A percentile compares a stretch with the other conserved stretches of the same genome.
Conservation (phyloP, 2,113 vertebrate genomes). For the Nematolebias whitei region DNA sequence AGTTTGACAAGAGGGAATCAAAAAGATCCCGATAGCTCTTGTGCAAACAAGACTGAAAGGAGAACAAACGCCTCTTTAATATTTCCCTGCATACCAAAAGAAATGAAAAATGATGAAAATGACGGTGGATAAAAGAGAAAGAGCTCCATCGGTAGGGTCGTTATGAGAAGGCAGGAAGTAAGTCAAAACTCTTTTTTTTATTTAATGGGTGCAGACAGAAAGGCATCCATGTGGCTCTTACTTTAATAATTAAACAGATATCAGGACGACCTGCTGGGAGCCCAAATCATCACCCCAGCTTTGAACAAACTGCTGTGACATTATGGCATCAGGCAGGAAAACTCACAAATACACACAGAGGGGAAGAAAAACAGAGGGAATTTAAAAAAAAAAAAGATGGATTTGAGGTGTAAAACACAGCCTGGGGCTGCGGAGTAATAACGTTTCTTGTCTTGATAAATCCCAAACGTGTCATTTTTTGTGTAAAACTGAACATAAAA, state of each 20-base stretch:
- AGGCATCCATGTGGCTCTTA: conserved; percentile 86
- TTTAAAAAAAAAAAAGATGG: too few relatives aligned
- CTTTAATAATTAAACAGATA: conserved; percentile 96
- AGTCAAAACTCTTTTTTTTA: conserved; percentile 87
- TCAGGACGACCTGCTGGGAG: conserved; percentile 93
- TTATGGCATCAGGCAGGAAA: conserved; percentile 86
- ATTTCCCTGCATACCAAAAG: conserved; percentile 58
- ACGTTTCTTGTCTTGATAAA: conserved; percentile 99
- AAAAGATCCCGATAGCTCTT: conserved; percentile 58
- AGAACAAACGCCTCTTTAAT: conserved; percentile 74
- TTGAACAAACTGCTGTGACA: conserved; percentile 92
- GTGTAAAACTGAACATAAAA: too few relatives aligned
- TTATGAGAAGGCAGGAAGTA: conserved; percentile 84
- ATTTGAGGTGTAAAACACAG: conserved; percentile 85
- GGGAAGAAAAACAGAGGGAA: conserved; percentile 57
- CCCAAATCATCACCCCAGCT: conserved; percentile 88
- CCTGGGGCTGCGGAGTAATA: too few relatives aligned
- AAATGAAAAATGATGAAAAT: conserved; percentile 26
- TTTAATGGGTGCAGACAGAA: conserved; percentile 85
- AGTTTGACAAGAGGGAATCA: conserved; percentile 60
- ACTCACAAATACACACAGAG: conserved; percentile 86
- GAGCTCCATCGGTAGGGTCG: conserved; percentile 73
- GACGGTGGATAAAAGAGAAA: conserved; percentile 79
- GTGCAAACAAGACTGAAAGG: conserved; percentile 59
- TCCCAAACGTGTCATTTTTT: conserved; percentile 98